Base-by-base conservation (phyloP, 23 tunicate genomes). In the Aplidium turbinatum region DNA sequence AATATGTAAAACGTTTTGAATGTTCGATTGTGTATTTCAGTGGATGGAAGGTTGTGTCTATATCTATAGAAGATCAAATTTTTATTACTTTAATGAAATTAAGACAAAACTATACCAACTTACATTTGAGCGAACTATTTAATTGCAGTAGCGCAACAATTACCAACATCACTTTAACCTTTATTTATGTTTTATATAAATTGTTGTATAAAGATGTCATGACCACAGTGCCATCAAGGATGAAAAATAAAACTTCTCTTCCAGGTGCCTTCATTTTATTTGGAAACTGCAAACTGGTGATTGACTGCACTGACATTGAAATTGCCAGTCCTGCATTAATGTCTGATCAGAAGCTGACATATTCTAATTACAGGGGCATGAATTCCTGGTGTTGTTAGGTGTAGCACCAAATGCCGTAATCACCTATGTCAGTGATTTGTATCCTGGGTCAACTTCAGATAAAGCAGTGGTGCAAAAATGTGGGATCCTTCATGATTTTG, bases 391-490 rank as follows among this genome's bases (percentile, higher is more conserved):
- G 6, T 25, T 54, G 19, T 22, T 54, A 4, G 60, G 60, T 4
- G 60, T 54, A 54, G 60, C 60, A 18, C 60, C 22, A 5, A 54
- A 54, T 54, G 60, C 25, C 23, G 60, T 54, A n/a, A 54, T 54
- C 21, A 54, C 60, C 4, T 54, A 18, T 13, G 23, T 54, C 60
- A 54, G 60, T n/a, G 21, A n/a, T 5, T n/a, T n/a, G 23, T 54
- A 54, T 54, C 25, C 23, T 11, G 60, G 60, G 21, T 54, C 60
- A 18, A n/a, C 23, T 11, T 54, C 23, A 4, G 23, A 54, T 25
- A 54, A 54, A 54, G 6, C 4, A 5, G 21, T 54, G 4, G 60
- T 54, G 4, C 60, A 54, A 54, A 54, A 54, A n/a, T 54, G 60
- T 42, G 60, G 60, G 4, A n/a, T 54, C 21, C 21, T 54, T 18